Conservation (phyloP, 2,113 vertebrate genomes). For the Carettochelys insculpta region DNA sequence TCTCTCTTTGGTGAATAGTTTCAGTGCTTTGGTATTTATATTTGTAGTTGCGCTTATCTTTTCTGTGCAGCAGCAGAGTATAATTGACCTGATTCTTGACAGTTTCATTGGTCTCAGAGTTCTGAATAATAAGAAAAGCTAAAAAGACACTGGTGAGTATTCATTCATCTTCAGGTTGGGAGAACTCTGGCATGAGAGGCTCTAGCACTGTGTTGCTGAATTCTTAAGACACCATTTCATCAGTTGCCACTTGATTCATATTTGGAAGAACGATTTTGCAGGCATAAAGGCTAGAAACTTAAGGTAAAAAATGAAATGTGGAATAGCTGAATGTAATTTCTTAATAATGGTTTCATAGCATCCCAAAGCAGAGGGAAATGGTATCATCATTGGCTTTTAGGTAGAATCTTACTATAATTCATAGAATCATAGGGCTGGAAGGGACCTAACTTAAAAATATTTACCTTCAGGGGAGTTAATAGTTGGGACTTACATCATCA, state of each 20-base stretch:
- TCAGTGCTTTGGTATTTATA: neutral
- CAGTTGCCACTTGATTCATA: slow-evolving; percentile 2
- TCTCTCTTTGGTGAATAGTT: neutral
- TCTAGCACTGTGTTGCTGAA: neutral
- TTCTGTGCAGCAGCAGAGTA: neutral
- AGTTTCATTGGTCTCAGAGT: neutral
- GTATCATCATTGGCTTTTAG: neutral
- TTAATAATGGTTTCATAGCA: neutral
- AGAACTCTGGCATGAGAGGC: neutral
- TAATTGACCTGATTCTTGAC: neutral
- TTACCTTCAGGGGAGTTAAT: neutral
- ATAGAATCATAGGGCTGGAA: too few relatives aligned
- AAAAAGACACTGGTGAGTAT: neutral
- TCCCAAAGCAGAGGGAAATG: neutral
- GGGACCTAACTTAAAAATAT: neutral
- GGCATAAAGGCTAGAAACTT: neutral
- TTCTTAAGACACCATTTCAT: neutral
- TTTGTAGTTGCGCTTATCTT: neutral
- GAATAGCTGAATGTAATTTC: neutral
- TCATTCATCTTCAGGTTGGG: neutral
- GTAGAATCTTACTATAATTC: neutral
- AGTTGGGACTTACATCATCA: neutral
- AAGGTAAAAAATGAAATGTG: neutral
- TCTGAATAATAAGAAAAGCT: neutral
- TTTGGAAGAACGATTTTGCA: neutral